phyloP scores from a whole-genome alignment of 2,797 vertebrate genomes.

The Antennarius maculatus region DNA sequence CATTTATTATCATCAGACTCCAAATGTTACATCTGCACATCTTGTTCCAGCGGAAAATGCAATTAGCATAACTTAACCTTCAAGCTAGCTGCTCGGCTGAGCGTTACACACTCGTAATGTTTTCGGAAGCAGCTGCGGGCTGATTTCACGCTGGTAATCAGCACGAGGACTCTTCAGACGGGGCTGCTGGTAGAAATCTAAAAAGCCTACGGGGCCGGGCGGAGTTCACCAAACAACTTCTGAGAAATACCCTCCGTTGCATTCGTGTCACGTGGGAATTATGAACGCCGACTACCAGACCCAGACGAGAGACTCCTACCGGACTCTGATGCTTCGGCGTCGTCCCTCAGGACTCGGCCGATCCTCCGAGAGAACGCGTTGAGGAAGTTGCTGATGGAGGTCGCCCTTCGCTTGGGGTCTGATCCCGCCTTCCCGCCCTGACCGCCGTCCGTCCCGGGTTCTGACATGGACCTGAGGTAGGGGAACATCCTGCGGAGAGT shows the following conservation, averaged over 20 bases:
- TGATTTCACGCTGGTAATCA: neutral
- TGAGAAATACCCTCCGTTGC: no score
- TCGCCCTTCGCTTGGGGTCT: neutral
- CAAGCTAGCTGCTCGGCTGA: slow-evolving; percentile 10
- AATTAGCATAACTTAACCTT: slow-evolving; percentile 43
- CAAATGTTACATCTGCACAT: slow-evolving; percentile 4
- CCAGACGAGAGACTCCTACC: slow-evolving; percentile 52
- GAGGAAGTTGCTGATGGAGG: slow-evolving; percentile 50
- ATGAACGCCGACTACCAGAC: no score
- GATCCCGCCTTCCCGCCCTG: slow-evolving; percentile 27
- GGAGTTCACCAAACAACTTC: no score
- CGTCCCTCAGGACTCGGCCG: slow-evolving; percentile 50
- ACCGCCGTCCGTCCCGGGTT: slow-evolving; percentile 23
- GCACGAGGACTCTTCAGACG: neutral
- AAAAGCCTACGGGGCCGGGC: no score
- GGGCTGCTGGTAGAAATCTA: no score
- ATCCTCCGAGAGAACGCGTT: slow-evolving; percentile 59
- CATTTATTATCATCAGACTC: no score
- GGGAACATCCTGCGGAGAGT: slow-evolving; percentile 44
- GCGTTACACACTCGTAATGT: neutral
- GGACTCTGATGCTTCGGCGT: slow-evolving; percentile 6
- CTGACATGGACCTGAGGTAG: slow-evolving; percentile 69
- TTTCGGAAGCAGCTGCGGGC: slow-evolving; percentile 14
- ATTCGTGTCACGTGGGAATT: no score
- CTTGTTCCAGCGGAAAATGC: slow-evolving; percentile 14